These are phyloP conservation scores for Autographa gamma DNA, from an alignment of 2,888 invertebrate genomes.

Conservation along the genomic window DNA sequence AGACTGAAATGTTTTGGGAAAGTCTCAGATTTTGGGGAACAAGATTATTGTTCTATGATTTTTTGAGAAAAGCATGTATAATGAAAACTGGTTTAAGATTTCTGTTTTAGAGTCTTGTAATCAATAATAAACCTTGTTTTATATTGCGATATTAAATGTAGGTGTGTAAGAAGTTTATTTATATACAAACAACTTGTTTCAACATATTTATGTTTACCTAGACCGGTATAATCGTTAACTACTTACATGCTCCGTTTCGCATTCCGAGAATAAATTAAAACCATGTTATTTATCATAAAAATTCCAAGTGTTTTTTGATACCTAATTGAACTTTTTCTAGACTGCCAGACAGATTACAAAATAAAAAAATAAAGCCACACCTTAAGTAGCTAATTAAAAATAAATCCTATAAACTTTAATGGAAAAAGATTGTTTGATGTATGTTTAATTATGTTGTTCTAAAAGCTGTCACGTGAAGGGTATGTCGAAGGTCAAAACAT, in stretches of 20 bases:
- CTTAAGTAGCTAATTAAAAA: neutral
- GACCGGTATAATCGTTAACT: neutral
- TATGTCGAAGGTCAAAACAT: conserved; percentile 55
- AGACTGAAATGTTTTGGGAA: neutral
- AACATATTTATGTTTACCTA: neutral
- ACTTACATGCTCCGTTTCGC: neutral
- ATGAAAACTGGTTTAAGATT: neutral
- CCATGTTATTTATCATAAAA: conserved; percentile 15
- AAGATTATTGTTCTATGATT: neutral
- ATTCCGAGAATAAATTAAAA: conserved; percentile 17
- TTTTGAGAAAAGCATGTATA: neutral
- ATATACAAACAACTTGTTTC: too few species aligned
- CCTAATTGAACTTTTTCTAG: too few species aligned
- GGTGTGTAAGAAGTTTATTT: too few species aligned
- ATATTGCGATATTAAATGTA: too few species aligned
- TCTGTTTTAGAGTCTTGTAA: neutral
- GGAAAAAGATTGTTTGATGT: conserved; percentile 15
- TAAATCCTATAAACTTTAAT: neutral
- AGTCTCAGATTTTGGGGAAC: neutral
- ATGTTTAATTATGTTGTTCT: conserved; percentile 46
- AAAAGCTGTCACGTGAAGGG: conserved; percentile 56
- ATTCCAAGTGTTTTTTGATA: neutral
- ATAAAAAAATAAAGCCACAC: neutral
- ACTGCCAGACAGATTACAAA: neutral
- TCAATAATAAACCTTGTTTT: neutral